A percentile compares a stretch with the other conserved stretches of the same genome.
Evolutionary conservation across 2,797 vertebrate species (phyloP).

Genomic region (Echiichthys vipera): DNA sequence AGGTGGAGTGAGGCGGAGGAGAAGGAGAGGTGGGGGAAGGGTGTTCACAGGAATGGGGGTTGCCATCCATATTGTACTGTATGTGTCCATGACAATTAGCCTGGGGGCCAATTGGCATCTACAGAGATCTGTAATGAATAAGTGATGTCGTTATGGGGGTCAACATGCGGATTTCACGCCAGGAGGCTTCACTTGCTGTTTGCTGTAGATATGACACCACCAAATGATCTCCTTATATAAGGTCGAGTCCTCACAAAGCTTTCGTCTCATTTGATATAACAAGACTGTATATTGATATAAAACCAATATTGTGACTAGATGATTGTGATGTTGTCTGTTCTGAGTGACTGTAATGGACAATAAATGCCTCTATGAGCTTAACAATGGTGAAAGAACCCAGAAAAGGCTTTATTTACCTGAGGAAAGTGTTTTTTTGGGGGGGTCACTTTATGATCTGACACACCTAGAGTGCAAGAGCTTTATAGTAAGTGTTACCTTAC

Average conservation of each 20-base stretch:
- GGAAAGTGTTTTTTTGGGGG: not conserved
- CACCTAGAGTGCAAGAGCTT: not conserved
- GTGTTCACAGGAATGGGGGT: slow-evolving; percentile 41
- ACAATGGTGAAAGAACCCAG: not conserved
- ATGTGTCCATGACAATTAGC: slow-evolving; percentile 62
- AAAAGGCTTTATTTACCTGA: not conserved
- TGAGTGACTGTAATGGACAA: not conserved
- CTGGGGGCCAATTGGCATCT: slow-evolving; percentile 55
- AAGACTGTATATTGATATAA: not conserved
- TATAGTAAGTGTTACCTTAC: not conserved
- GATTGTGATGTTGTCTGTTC: not conserved
- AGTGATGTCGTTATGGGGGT: slow-evolving; percentile 55
- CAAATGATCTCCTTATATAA: not conserved
- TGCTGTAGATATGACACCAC: not conserved
- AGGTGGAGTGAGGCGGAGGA: slow-evolving; percentile 55
- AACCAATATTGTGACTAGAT: not conserved
- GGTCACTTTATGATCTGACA: not conserved
- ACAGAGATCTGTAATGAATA: slow-evolving; percentile 58
- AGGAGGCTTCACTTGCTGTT: slow-evolving; percentile 7
- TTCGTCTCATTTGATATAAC: not conserved
- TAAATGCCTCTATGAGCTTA: no score
- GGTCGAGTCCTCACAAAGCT: not conserved
- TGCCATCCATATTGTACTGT: slow-evolving; percentile 62
- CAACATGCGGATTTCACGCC: slow-evolving; percentile 38
- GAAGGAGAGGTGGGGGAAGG: slow-evolving; percentile 55